Evolutionary conservation across 1,140 invertebrate genomes (phyloP).

Genomic region (Thrips palmi): DNA sequence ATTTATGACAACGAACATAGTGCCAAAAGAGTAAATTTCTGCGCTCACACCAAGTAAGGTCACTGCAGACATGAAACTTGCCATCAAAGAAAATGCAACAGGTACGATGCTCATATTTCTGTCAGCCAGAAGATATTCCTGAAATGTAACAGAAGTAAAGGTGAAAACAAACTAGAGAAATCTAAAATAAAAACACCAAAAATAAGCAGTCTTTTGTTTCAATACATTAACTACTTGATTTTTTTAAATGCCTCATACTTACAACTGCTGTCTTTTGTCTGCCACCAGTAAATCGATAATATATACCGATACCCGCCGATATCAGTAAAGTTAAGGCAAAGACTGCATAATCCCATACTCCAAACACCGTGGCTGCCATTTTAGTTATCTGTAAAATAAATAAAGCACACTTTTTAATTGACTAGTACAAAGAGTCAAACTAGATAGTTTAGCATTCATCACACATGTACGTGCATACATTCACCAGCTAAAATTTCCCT

Average conservation of each 20-base stretch:
- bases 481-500: too few relatives aligned
- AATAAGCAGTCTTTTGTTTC: constrained; percentile 14
- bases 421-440: too few relatives aligned
- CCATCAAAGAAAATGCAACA: constrained; percentile 73
- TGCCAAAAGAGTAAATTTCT: constrained; percentile 70
- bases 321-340: constrained; percentile 36
- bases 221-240: not conserved
- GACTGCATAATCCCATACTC: constrained; percentile 51
- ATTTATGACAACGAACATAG: constrained; percentile 70
- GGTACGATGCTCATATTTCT: constrained; percentile 56
- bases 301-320: constrained; percentile 56
- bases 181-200: constrained; percentile 4
- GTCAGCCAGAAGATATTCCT: constrained; percentile 70
- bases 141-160: too few relatives aligned
- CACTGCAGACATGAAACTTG: constrained; percentile 88
- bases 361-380: too few relatives aligned
- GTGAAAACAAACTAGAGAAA: constrained; percentile 6
- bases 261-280: not conserved
- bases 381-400: too few relatives aligned
- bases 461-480: too few relatives aligned
- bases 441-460: too few relatives aligned
- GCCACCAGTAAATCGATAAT: constrained; percentile 18
- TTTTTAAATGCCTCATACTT: not conserved
- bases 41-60: constrained; percentile 75
- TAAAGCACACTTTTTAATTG: too few relatives aligned